phyloP scores from a whole-genome alignment of 1,140 invertebrate genomes.

The Anadara kagoshimensis region DNA sequence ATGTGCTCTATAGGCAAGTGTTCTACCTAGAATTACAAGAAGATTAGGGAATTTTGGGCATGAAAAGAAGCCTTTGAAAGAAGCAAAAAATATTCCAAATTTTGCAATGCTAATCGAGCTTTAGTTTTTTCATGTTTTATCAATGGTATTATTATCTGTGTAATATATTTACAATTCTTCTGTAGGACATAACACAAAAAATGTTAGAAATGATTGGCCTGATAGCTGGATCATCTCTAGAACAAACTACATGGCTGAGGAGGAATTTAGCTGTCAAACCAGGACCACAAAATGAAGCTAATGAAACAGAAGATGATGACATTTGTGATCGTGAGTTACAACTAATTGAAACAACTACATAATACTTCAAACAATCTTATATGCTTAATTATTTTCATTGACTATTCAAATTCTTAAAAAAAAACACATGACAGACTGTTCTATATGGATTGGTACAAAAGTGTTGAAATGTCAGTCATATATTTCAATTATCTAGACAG shows the following conservation, averaged over 20 bases:
- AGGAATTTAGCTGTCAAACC: conserved; percentile 88
- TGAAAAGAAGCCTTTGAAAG: no score
- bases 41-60: no score
- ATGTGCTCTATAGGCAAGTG: no score
- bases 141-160: no score
- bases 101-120: no score
- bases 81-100: no score
- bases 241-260: conserved; percentile 93
- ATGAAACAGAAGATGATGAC: conserved; percentile 59
- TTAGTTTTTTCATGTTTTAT: no score
- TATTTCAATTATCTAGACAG: no score
- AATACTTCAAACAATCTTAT: not conserved
- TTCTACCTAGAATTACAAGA: no score
- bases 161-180: not conserved
- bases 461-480: no score
- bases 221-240: conserved; percentile 90
- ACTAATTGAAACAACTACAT: not conserved
- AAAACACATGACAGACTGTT: no score
- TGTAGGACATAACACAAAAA: conserved; percentile 76
- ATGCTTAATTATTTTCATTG: not conserved
- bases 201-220: conserved; percentile 89
- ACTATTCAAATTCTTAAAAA: not conserved
- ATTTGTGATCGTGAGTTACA: not conserved
- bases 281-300: conserved; percentile 75
- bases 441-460: no score